These are phyloP conservation scores for Lutjanus argentimaculatus DNA, from an alignment of 2,797 vertebrate genomes.

Conservation along the genomic window DNA sequence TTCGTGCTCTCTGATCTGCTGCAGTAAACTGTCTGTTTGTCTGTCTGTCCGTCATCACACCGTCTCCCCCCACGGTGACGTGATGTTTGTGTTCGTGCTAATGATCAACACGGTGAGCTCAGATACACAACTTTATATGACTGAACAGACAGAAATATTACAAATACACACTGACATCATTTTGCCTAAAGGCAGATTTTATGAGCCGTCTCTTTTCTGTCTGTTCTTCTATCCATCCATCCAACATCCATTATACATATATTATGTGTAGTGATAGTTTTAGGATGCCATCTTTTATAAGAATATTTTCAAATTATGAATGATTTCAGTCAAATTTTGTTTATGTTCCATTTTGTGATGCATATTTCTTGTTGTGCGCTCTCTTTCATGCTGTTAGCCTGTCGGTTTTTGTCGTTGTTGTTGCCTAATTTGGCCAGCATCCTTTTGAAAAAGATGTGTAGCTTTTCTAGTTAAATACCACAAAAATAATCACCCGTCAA, in stretches of 20 bases:
- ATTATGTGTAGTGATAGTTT: neutral
- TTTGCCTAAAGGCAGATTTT: neutral
- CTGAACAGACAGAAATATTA: slow-evolving; percentile 4
- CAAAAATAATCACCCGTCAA: neutral
- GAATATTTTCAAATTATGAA: neutral
- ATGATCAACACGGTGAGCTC: slow-evolving; percentile 1
- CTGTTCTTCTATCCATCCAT: neutral
- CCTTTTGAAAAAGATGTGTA: neutral
- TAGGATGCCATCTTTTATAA: neutral
- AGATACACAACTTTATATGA: neutral
- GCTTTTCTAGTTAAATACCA: neutral
- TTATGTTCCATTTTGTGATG: neutral
- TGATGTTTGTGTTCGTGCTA: slow-evolving; percentile 5
- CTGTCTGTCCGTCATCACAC: neutral
- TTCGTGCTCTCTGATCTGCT: neutral
- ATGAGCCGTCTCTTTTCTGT: neutral
- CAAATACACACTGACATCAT: neutral
- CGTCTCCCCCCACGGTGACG: slow-evolving; percentile 1
- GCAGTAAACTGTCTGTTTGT: neutral
- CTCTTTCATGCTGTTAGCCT: no score
- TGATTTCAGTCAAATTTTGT: neutral
- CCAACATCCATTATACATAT: neutral
- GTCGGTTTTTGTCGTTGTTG: neutral
- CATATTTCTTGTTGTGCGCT: neutral
- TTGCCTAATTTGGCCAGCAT: neutral